Base-by-base conservation (phyloP, 2,888 invertebrate genomes). In the Hydroisotoma schaefferi region DNA sequence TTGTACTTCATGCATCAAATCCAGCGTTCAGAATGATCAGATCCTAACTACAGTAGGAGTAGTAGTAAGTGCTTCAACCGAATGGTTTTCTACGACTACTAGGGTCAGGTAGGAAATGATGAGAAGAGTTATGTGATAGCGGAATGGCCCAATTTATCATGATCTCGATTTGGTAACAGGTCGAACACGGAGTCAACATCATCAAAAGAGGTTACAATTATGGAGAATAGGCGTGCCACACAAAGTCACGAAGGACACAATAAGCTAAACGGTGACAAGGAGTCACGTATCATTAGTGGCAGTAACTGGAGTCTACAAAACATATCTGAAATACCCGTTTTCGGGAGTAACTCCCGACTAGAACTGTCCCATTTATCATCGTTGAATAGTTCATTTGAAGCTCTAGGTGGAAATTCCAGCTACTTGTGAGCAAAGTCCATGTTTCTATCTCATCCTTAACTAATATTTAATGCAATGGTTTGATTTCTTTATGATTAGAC, bases 341-440 rank as follows among this genome's bases (percentile, higher is more conserved):
- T 33, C n/a, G 52, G 52, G 22, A 33, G 20, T 23, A 37, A 37
- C 3, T 52, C 46, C 46, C 12, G 46, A 25, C 46, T 46, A 23
- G 46, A 55, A 46, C 3, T 47, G 33, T 47, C 55, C 27, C 55
- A 47, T 46, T 28, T 46, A 8, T 55, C 46, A 46, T 55, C 52
- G 1, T 38, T 22, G n/a, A 33, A 23, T 20, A 37, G 33, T 2
- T 52, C 57, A 20, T 57, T 57, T 18, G 57, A 57, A 29, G 57
- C 40, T 29, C 27, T 57, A 23, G 57, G 51, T 18, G 57, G 57
- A 43, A 57, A 52, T 29, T 5, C 52, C 6, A 57, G 57, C 27
- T 28, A 18, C 2, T n/a, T 44, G 57, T 57, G 44, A 33, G 56
- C n/a, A 40, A 18, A 10, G n/a, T 20, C n/a, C n/a, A n/a, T n/a